Percentiles rank a stretch among this genome's conserved stretches.
These are phyloP conservation scores for Drosophila nr. fundita DNA, from an alignment of 2,888 invertebrate species.

Conservation along the genomic window DNA sequence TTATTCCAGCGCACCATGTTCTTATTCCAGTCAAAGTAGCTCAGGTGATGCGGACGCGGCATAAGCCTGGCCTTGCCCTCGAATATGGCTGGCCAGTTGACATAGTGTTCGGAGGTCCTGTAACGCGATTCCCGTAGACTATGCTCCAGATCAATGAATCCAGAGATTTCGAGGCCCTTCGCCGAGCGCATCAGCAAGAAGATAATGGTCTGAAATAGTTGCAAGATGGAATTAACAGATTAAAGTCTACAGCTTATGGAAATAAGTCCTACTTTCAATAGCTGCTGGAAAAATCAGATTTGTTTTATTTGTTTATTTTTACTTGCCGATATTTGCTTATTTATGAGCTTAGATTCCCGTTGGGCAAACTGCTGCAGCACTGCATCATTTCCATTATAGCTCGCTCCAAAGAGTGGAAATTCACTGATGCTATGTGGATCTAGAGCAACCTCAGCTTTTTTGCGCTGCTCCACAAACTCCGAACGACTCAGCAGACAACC, in stretches of 20 bases:
- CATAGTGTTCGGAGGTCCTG: constrained; percentile 6
- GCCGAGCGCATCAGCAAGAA: constrained; percentile 55
- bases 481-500: constrained; percentile 41
- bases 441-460: constrained; percentile 8
- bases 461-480: constrained; percentile 36
- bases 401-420: constrained; percentile 28
- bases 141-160: constrained; percentile 61
- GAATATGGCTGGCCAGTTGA: constrained; percentile 58
- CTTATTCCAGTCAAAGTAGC: constrained; percentile 56
- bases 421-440: constrained; percentile 18
- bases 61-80: constrained; percentile 37
- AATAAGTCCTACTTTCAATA: background rate
- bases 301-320: background rate
- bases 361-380: constrained; percentile 52
- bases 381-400: constrained; percentile 31
- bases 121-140: constrained; percentile 35
- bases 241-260: background rate
- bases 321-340: constrained; percentile 51
- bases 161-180: constrained; percentile 52
- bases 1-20: constrained; percentile 32
- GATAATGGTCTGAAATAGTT: constrained; percentile 47
- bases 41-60: constrained; percentile 44
- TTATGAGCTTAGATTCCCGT: constrained; percentile 39
- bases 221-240: background rate
- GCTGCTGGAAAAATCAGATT: background rate